phyloP scores from a whole-genome alignment of 2,113 vertebrate genomes.

The Chionomys nivalis region DNA sequence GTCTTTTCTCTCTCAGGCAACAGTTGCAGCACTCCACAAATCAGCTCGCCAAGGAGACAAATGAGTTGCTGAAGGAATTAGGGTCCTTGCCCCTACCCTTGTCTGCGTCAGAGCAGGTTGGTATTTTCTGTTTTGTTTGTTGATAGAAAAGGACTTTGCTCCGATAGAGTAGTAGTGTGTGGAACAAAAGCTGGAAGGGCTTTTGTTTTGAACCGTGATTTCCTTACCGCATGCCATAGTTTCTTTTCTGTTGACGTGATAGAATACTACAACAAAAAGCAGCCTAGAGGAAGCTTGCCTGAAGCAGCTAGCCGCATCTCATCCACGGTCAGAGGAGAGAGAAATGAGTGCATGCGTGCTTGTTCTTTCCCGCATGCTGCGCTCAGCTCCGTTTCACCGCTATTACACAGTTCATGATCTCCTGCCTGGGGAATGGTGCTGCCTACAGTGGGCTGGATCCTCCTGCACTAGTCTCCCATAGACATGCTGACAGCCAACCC shows the following conservation, averaged over 20 bases:
- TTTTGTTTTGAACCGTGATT: constrained; percentile 34
- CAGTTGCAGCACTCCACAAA: constrained; percentile 96
- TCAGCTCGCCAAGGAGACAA: constrained; percentile 96
- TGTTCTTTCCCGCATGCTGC: too few relatives aligned
- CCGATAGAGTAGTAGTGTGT: neutral
- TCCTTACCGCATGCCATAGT: neutral
- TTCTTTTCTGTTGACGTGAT: neutral
- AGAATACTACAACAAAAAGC: neutral
- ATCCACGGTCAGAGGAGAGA: neutral
- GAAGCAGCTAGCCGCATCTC: neutral
- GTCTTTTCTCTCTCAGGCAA: constrained; percentile 87
- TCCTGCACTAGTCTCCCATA: neutral
- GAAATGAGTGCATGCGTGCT: neutral
- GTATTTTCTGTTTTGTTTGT: constrained; percentile 63
- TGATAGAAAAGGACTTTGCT: constrained; percentile 12
- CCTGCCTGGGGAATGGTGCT: neutral
- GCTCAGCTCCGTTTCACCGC: neutral
- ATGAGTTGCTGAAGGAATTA: constrained; percentile 94
- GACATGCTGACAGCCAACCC: neutral
- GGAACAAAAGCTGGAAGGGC: constrained; percentile 19
- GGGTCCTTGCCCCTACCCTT: constrained; percentile 90
- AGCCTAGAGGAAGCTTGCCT: neutral
- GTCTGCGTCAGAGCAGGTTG: constrained; percentile 93
- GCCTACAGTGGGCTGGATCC: neutral
- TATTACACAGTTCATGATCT: neutral